A percentile compares a stretch with the other conserved stretches of the same genome.
These are phyloP conservation scores for Halcyon leucocephala DNA, from an alignment of 2,797 vertebrate species.

Conservation along the genomic window DNA sequence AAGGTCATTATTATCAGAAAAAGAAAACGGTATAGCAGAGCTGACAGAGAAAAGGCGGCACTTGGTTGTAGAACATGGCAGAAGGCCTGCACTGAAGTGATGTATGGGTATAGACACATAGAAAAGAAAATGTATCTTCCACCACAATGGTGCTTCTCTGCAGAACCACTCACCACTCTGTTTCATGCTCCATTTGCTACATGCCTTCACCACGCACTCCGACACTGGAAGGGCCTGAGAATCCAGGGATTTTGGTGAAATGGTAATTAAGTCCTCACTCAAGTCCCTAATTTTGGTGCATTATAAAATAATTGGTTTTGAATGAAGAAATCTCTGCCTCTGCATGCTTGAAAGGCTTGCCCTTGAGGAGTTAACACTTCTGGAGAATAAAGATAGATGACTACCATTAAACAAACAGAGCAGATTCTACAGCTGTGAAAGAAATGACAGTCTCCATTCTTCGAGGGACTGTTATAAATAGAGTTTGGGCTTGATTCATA, in stretches of 20 bases:
- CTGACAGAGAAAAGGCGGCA: not conserved
- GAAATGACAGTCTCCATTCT: slow-evolving; percentile 42
- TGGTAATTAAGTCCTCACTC: slow-evolving; percentile 50
- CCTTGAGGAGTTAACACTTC: slow-evolving; percentile 45
- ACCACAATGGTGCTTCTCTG: not conserved
- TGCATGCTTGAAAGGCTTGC: slow-evolving; percentile 44
- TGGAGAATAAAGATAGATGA: slow-evolving; percentile 57
- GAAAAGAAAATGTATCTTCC: not conserved
- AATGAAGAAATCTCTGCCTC: slow-evolving; percentile 32
- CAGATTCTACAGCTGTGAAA: slow-evolving; percentile 26
- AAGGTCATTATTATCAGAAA: not conserved
- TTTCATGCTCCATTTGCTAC: not conserved
- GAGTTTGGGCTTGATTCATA: slow-evolving; percentile 15
- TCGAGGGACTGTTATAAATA: not conserved
- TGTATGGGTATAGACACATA: not conserved
- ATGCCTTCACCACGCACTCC: not conserved
- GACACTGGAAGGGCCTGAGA: not conserved
- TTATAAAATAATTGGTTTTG: slow-evolving; percentile 48
- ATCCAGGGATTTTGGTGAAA: slow-evolving; percentile 29
- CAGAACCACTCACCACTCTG: not conserved
- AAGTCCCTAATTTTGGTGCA: slow-evolving; percentile 11
- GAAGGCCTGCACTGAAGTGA: not conserved
- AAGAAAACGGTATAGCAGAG: not conserved
- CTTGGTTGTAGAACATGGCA: not conserved
- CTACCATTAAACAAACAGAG: slow-evolving; percentile 52